Evolutionary conservation across 2,113 vertebrate species (phyloP).

Genomic region (Okapia johnstoni): DNA sequence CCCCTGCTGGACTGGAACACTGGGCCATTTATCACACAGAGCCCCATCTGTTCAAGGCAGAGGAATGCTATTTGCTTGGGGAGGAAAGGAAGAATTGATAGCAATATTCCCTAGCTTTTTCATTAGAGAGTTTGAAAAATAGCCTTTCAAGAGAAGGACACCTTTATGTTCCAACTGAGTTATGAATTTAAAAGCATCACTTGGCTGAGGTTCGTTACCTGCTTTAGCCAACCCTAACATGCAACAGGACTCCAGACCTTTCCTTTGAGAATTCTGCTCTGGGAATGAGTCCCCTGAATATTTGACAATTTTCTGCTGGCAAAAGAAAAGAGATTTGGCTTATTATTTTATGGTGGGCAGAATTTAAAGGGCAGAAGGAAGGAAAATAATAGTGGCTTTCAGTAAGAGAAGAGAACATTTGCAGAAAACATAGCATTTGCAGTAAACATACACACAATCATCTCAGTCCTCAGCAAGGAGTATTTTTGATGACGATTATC

Average conservation of each 20-base stretch:
- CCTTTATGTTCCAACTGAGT: constrained; percentile 56
- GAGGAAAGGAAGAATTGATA: constrained; percentile 55
- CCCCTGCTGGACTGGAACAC: neutral
- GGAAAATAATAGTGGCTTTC: neutral
- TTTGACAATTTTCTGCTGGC: neutral
- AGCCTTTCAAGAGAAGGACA: constrained; percentile 59
- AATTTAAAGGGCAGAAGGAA: constrained; percentile 12
- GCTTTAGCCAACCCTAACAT: neutral
- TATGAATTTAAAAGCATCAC: constrained; percentile 13
- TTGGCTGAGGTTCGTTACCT: neutral
- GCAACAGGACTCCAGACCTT: neutral
- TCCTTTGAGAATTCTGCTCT: constrained; percentile 7
- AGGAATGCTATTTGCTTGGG: constrained; percentile 29
- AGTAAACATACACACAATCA: neutral
- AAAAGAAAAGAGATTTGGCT: neutral
- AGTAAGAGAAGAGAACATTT: neutral
- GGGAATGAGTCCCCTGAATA: constrained; percentile 29
- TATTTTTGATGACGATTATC: neutral
- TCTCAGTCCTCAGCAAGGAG: neutral
- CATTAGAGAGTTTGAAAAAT: constrained; percentile 52
- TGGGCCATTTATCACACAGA: constrained; percentile 33
- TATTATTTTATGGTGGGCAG: neutral
- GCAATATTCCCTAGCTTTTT: constrained; percentile 44
- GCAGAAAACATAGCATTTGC: neutral
- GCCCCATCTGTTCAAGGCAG: constrained; percentile 44